Evolutionary conservation across 2,888 invertebrate genomes (phyloP), one percentile per base, ranked within the genome.

Genomic region (Callimorpha dominula): DNA sequence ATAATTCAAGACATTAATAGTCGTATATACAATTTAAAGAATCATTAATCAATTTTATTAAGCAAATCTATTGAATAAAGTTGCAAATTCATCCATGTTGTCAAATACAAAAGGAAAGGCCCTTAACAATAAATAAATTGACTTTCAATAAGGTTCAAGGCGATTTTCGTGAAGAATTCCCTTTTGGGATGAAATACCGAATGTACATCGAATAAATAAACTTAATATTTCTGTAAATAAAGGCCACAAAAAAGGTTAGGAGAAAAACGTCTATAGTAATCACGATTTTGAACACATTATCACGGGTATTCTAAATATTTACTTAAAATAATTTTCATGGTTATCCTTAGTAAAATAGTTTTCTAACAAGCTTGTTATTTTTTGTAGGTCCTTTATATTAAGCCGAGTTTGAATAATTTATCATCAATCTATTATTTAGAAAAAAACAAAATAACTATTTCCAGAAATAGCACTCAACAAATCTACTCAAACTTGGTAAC

Each of bases 81-180:
- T 71, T 71, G 65, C 62, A 20, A 72, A 64, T 68, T 52, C 63
- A 63, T 49, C 42, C 15, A 31, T 68, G 40, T 42, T 62, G 67
- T 2, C 66, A 70, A 65, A 65, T 73, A 65, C 62, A 70, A 66
- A 62, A 20, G 50, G 14, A 65, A 69, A 43, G 17, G 31, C 57
- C 49, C 20, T 31, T 40, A 15, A 15, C 46, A 72, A 64, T 40
- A 57, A 12, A 68, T 43, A 15, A 60, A 68, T 60, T n/a, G n/a
- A n/a, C n/a, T n/a, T 65, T 65, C 40, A 12, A 57, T 46, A 17
- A 64, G 49, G 71, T 72, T 65, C 60, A 57, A 65, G 72, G 72
- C 0, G 57, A 17, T 65, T 72, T 72, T 57, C 72, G 68, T 65
- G 60, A 60, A 60, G 40, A 42, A 57, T 14, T 68, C 54, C 46